Conservation (phyloP, 2,797 vertebrate species). For the Decapterus maruadsi region DNA sequence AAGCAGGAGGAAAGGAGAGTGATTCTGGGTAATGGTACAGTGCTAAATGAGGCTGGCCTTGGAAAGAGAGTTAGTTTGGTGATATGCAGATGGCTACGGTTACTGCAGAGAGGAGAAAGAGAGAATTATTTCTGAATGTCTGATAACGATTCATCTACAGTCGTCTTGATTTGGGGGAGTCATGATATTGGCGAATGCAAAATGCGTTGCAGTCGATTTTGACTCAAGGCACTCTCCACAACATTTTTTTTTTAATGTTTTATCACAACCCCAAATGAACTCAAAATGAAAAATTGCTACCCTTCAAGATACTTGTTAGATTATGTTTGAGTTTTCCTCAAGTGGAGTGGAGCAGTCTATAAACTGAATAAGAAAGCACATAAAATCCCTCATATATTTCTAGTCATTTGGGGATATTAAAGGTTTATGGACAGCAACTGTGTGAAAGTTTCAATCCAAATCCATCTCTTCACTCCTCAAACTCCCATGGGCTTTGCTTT, state of each 20-base stretch:
- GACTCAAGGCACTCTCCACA: constrained; percentile 27
- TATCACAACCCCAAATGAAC: constrained; percentile 46
- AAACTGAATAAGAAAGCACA: constrained; percentile 43
- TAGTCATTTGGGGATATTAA: constrained; percentile 41
- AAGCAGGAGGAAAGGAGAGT: constrained; percentile 17
- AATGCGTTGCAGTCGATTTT: constrained; percentile 25
- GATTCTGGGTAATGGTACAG: constrained; percentile 30
- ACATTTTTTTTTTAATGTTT: constrained; percentile 13
- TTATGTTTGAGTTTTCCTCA: constrained; percentile 34
- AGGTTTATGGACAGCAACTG: constrained; percentile 39
- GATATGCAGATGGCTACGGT: constrained; percentile 7
- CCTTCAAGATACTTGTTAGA: constrained; percentile 46
- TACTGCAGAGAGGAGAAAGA: neutral
- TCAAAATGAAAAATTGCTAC: constrained; percentile 39
- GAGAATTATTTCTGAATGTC: constrained; percentile 6
- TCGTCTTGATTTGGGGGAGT: constrained; percentile 11
- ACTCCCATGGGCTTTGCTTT: constrained; percentile 31
- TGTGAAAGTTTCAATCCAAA: constrained; percentile 20
- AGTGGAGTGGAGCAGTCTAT: constrained; percentile 21
- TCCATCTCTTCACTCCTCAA: neutral
- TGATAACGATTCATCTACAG: constrained; percentile 1
- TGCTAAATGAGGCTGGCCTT: constrained; percentile 28
- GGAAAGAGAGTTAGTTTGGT: constrained; percentile 16
- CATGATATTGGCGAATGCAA: constrained; percentile 29
- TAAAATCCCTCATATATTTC: constrained; percentile 45